Base-by-base conservation (phyloP, 2,888 invertebrate genomes). In the Ethmia dodecea region DNA sequence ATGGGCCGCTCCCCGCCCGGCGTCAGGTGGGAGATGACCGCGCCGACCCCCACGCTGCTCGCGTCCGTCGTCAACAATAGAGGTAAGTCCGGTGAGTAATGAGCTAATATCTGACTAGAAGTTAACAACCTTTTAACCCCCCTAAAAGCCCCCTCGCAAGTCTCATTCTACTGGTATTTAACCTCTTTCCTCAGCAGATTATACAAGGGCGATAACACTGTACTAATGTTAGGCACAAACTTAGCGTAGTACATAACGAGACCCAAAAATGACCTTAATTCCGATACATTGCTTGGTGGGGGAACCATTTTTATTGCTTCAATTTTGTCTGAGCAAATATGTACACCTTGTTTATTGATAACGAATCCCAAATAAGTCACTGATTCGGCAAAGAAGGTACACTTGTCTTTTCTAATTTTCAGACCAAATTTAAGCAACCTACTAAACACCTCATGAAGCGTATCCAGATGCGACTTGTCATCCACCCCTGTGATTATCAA, bases 251-350 rank as follows among this genome's bases (percentile, higher is more conserved):
- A 53, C n/a, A n/a, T n/a, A n/a, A n/a, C n/a, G n/a, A n/a, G n/a
- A n/a, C n/a, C n/a, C n/a, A n/a, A n/a, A n/a, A 52, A 56, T 0
- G 51, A 24, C 0, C 47, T 14, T 9, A 51, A 15, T 15, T 55
- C 50, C 0, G 42, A 28, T 0, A 51, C 27, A 35, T 47, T 52
- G 0, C 15, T 43, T 0, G 43, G 45, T 5, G 31, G 18, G 1
- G 43, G 25, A 0, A 27, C 28, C 0, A 37, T 29, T 6, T 13
- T 28, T 2, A 48, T 47, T 3, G 45, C 47, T 1, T 37, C 13
- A 5, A 51, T 14, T 22, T 51, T 49, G 1, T 45, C 42, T 0
- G 45, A 40, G 11, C 42, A 46, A 1, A 43, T 51, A 10, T 45
- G 45, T 5, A 50, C 38, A 0, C 46, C 44, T 9, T 45, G 10